Evolutionary conservation across 2,888 invertebrate species (phyloP), one percentile per base, ranked within the genome.

Genomic region (Corbicula japonica): DNA sequence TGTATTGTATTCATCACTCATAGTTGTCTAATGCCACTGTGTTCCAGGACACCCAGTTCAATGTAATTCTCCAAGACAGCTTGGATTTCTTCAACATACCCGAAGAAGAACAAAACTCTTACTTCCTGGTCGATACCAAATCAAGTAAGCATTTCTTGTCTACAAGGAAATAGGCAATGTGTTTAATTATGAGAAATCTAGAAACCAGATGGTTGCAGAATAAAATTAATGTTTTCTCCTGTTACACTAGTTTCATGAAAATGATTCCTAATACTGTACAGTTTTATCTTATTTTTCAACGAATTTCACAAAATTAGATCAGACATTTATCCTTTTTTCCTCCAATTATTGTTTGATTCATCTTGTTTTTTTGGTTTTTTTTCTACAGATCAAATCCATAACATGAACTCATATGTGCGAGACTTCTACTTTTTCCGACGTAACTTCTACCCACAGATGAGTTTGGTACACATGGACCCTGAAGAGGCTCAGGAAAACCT

Each of bases 11-110:
- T n/a, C n/a, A n/a, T n/a, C n/a, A n/a, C n/a, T n/a, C n/a, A n/a
- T n/a, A n/a, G n/a, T n/a, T n/a, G n/a, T n/a, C n/a, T n/a, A n/a
- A n/a, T n/a, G n/a, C n/a, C 30, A 61, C 48, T 18, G 61, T 48
- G 73, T 73, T 82, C 21, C 81, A 99, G 94, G 99, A 99, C 91
- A 99, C 99, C 0, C 97, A 98, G 87, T 99, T 99, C 93, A 96
- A 96, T 89, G 97, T 98, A 92, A 97, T 99, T 87, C 94, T 99
- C n/a, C 95, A 97, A 85, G 99, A 99, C 93, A 97, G 98, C 0
- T 94, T 99, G 26, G 99, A 99, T 91, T 99, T 98, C 94, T 99
- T 99, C 93, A 97, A 98, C 56, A 98, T 99, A 80, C 97, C 98
- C 46, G 98, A 98, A 89, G 95, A 96, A 74, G 95, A 97, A 86